Evolutionary conservation across 2,888 invertebrate genomes (phyloP).

Genomic region (Adineta ricciae): DNA sequence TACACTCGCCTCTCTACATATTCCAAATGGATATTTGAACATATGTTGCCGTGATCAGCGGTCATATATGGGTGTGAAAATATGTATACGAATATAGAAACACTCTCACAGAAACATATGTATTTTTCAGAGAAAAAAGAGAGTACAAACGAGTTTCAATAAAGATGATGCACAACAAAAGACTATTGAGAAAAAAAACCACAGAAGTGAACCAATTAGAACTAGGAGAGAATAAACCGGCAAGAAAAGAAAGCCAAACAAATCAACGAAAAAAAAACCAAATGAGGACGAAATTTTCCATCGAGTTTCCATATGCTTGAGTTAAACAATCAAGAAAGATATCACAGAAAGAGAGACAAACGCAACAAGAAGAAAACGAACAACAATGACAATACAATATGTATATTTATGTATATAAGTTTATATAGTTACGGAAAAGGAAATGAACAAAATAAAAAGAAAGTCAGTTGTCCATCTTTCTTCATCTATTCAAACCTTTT

Average conservation of each 20-base stretch:
- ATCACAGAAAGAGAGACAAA: neutral
- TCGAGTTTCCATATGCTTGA: neutral
- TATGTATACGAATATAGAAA: too few species aligned
- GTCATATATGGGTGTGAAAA: too few species aligned
- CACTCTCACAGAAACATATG: neutral
- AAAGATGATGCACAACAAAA: neutral
- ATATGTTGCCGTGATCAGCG: neutral
- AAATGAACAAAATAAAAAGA: neutral
- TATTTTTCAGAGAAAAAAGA: neutral
- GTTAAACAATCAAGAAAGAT: neutral
- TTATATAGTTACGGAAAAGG: neutral
- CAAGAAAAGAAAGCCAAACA: neutral
- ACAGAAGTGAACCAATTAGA: neutral
- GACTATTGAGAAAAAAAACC: neutral
- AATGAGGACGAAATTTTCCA: neutral
- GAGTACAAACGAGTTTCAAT: neutral
- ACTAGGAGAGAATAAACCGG: neutral
- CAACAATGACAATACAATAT: neutral
- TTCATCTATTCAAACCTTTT: neutral
- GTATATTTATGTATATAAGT: too few species aligned
- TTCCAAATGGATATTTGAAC: neutral
- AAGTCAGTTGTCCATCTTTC: neutral
- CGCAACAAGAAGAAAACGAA: neutral
- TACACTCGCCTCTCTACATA: neutral
- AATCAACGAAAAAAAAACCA: neutral